Percentiles rank a stretch among this genome's conserved stretches.
phyloP scores from a whole-genome alignment of 2,113 vertebrate genomes.

The Cyphomyrus plagiostoma region DNA sequence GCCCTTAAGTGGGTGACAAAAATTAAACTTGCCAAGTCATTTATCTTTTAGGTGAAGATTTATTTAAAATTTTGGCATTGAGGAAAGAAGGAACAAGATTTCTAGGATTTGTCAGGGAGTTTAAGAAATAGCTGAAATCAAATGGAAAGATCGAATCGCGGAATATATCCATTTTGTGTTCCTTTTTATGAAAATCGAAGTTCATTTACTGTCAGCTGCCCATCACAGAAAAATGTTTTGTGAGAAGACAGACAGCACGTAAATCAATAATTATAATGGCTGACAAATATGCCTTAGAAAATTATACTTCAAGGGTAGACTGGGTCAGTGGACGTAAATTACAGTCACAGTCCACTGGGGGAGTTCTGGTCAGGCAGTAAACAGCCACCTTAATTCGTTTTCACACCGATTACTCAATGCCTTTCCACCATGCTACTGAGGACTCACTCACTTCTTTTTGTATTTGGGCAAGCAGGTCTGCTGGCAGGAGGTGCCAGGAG shows the following conservation, averaged over 20 bases:
- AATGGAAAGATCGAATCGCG: background rate
- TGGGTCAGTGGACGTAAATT: conserved; percentile 9
- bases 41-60: background rate
- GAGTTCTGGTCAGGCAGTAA: background rate
- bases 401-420: background rate
- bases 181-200: conserved; percentile 17
- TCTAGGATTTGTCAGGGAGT: background rate
- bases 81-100: background rate
- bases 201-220: conserved; percentile 19
- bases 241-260: background rate
- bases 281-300: conserved; percentile 13
- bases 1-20: background rate
- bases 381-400: background rate
- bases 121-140: background rate
- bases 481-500: background rate
- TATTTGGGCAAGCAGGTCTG: background rate
- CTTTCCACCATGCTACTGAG: background rate
- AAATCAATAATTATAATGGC: conserved; percentile 23
- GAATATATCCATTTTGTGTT: background rate
- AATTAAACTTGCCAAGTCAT: background rate
- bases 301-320: conserved; percentile 9
- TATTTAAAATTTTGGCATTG: background rate
- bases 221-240: background rate
- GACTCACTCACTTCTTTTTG: background rate
- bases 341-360: background rate